A percentile compares a stretch with the other conserved stretches of the same genome.
phyloP scores from a whole-genome alignment of 2,113 vertebrate species.

The Todiramphus saurophagus region DNA sequence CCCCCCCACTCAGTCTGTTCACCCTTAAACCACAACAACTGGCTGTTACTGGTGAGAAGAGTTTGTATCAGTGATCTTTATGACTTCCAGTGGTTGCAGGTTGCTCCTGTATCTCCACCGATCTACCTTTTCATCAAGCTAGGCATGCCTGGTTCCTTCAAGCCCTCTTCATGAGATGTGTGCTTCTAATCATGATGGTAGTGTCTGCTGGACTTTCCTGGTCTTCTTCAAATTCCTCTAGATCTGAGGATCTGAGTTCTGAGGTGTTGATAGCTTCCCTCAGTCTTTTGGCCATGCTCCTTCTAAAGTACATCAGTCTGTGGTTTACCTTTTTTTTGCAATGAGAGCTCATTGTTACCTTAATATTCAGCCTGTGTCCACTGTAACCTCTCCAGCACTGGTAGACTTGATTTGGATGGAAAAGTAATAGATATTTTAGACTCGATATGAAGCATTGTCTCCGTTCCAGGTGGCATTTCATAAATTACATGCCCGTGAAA shows the following conservation, averaged over 20 bases:
- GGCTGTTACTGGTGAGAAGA: neutral
- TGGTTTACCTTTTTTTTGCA: neutral
- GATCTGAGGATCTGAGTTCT: neutral
- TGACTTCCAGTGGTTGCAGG: neutral
- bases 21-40: neutral
- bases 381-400: neutral
- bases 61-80: neutral
- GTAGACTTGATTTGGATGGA: neutral
- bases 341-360: neutral
- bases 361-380: neutral
- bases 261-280: neutral
- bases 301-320: neutral
- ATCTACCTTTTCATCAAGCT: neutral
- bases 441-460: neutral
- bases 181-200: neutral
- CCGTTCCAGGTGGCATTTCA: neutral
- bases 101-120: neutral
- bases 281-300: neutral
- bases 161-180: neutral
- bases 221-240: neutral
- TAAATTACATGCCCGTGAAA: neutral
- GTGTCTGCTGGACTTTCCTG: neutral
- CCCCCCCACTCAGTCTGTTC: too few species aligned
- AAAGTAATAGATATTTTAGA: neutral
- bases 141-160: neutral